phyloP scores from a whole-genome alignment of 2,113 vertebrate genomes.

The Zingel zingel region DNA sequence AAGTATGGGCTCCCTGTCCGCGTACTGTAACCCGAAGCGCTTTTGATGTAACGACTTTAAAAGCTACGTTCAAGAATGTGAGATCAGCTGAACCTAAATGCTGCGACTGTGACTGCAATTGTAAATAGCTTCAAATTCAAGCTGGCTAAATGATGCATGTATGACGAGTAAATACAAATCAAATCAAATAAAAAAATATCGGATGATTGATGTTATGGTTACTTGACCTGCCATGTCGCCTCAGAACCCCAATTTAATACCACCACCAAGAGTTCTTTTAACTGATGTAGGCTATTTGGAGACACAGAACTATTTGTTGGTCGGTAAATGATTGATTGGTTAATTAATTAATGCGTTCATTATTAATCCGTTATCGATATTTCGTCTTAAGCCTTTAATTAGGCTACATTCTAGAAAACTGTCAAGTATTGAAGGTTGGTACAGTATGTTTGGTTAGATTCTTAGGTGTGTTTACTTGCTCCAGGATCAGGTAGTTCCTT shows the following conservation, averaged over 20 bases:
- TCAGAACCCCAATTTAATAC: background rate
- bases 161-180: background rate
- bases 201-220: background rate
- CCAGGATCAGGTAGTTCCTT: background rate
- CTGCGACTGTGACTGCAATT: background rate
- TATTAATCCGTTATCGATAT: background rate
- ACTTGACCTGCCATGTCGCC: background rate
- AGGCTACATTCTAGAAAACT: background rate
- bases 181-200: background rate
- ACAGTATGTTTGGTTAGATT: background rate
- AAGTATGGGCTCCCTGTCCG: constrained; percentile 1
- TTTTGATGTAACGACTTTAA: constrained; percentile 34
- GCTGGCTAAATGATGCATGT: background rate
- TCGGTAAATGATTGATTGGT: background rate
- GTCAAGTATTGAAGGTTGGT: background rate
- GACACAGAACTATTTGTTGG: background rate
- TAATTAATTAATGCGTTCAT: background rate
- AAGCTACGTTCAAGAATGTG: constrained; percentile 50
- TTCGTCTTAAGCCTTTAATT: background rate
- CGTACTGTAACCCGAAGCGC: constrained; percentile 56
- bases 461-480: background rate
- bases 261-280: background rate
- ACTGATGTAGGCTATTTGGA: background rate
- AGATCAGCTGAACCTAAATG: constrained; percentile 26
- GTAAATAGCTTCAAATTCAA: background rate